Percentiles rank a stretch among this genome's conserved stretches.
Evolutionary conservation across 2,797 vertebrate genomes (phyloP).

Genomic region (Monodelphis domestica): DNA sequence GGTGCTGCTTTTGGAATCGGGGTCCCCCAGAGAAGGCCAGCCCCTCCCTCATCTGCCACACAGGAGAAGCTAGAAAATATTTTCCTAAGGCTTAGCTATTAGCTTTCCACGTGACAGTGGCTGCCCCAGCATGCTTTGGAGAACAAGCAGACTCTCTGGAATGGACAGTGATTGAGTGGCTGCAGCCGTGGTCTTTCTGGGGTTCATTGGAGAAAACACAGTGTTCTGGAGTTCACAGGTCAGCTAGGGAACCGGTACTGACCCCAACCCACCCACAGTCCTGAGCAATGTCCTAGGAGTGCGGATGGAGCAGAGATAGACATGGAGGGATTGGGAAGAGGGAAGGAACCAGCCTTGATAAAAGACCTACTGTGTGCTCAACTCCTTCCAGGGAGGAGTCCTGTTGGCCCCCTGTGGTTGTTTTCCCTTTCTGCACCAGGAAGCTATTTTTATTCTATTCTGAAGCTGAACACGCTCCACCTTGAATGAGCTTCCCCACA

Average conservation of each 20-base stretch:
- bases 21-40: rapidly evolving
- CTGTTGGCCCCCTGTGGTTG: no score
- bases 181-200: neutral
- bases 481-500: neutral
- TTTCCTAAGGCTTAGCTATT: neutral
- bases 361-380: neutral
- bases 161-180: neutral
- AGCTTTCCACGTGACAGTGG: neutral
- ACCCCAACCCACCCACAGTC: neutral
- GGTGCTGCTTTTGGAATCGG: neutral
- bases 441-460: no score
- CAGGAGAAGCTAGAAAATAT: neutral
- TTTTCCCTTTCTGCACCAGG: no score
- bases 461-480: neutral
- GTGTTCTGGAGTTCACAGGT: neutral
- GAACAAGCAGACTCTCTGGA: neutral
- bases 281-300: neutral
- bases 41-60: neutral
- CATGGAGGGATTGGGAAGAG: neutral
- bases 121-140: neutral
- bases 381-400: neutral
- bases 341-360: no score
- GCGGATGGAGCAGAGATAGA: neutral
- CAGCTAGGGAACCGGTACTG: neutral
- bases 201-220: neutral